Evolutionary conservation across 2,797 vertebrate species (phyloP), one percentile per base, ranked within the genome.

Genomic region (Lates japonicus): DNA sequence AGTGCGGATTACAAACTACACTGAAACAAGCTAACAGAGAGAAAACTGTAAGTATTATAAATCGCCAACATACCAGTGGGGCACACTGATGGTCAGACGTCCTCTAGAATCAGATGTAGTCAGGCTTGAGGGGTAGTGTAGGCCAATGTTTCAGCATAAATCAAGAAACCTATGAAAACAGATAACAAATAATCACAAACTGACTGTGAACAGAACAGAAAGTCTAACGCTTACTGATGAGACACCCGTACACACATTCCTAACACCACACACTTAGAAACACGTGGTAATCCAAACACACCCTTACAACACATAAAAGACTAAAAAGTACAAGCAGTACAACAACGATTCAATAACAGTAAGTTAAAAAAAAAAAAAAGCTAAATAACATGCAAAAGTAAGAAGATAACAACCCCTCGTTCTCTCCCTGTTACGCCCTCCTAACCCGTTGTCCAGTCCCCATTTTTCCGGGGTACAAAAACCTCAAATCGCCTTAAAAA

Each of bases 391-490:
- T 64, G 80, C 61, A 78, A 86, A 90, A 90, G 86, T 85, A 83
- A 86, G 81, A 90, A 81, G 83, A 87, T 83, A 88, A 87, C 89
- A 85, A 92, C 88, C 89, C 89, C 88, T 91, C 42, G 84, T 79
- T 87, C 78, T 89, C 67, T 89, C 87, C 83, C 85, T 73, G 88
- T 91, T 88, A 90, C 84, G 84, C 89, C 92, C 89, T 94, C 85
- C 87, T 91, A 90, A 88, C 92, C 84, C 82, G 90, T 72, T 90
- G 92, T 94, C 91, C 90, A 80, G 81, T 95, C 89, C 92, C 87
- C 91, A 87, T 94, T 95, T 29, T 94, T 94, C 92, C 84, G 76
- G 87, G 86, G 81, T 88, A 78, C 84, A 95, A 95, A 94, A 94
- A 91, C 85, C 93, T 93, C 78, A 90, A 92, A 94, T 93, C 86